Percentiles rank a stretch among this genome's conserved stretches.
These are phyloP conservation scores for Paradisaea rubra DNA, from an alignment of 2,113 vertebrate genomes.

Conservation along the genomic window DNA sequence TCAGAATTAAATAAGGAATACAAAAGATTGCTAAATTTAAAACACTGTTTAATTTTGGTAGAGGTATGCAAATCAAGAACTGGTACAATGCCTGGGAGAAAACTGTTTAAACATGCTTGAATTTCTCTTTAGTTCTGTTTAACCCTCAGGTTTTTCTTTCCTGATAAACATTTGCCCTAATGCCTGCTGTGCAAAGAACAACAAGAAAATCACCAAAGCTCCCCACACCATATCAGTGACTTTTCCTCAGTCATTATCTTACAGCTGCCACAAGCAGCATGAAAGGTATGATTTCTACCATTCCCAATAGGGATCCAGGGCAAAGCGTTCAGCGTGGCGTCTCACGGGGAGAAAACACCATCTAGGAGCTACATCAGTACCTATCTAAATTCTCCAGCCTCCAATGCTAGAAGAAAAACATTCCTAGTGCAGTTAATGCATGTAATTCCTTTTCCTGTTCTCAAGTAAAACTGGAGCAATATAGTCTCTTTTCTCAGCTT, in stretches of 20 bases:
- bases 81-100: slow-evolving; percentile 54
- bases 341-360: slow-evolving; percentile 7
- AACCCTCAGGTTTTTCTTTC: slow-evolving; percentile 43
- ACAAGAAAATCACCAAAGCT: slow-evolving; percentile 33
- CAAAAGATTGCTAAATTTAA: slow-evolving; percentile 56
- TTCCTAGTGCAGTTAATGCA: background rate
- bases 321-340: background rate
- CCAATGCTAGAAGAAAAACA: background rate
- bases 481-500: background rate
- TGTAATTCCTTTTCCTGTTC: background rate
- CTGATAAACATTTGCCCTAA: slow-evolving; percentile 68
- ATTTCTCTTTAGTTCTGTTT: slow-evolving; percentile 61
- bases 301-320: slow-evolving; percentile 8
- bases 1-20: slow-evolving; percentile 64
- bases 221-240: background rate
- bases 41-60: slow-evolving; percentile 51
- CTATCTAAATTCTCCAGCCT: background rate
- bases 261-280: slow-evolving; percentile 2
- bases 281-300: slow-evolving; percentile 32
- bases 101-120: slow-evolving; percentile 63
- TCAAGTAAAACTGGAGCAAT: background rate
- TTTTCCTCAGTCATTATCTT: slow-evolving; percentile 46
- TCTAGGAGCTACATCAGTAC: background rate
- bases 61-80: slow-evolving; percentile 63
- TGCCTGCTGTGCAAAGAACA: slow-evolving; percentile 64